Conservation (phyloP, 2,888 invertebrate species). For the Dynastes maya region DNA sequence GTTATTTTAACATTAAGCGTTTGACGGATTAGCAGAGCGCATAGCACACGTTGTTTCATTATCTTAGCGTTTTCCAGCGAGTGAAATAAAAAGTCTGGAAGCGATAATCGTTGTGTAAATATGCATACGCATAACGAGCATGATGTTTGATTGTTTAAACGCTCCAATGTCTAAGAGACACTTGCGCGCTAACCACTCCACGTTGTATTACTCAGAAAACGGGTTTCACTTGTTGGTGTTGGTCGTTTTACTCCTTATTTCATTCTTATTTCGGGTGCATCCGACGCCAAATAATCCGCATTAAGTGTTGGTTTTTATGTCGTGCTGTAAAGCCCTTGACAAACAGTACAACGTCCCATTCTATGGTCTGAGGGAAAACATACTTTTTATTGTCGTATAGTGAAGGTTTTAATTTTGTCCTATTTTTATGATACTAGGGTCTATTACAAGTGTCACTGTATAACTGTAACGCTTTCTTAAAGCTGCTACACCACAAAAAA, state of each 20-base stretch:
- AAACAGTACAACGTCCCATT: neutral
- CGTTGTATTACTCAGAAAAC: neutral
- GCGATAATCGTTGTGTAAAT: conserved; percentile 14
- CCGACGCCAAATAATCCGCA: conserved; percentile 7
- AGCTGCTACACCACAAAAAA: no score
- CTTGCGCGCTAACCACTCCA: neutral
- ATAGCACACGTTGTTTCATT: neutral
- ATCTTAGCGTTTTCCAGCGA: neutral
- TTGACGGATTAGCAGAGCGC: conserved; percentile 1
- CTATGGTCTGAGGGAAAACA: neutral
- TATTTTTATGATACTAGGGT: neutral
- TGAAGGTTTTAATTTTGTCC: neutral
- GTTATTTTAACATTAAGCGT: neutral
- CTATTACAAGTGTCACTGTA: no score
- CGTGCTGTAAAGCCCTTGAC: neutral
- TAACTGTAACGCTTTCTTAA: no score
- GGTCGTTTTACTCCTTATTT: neutral
- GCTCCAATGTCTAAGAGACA: neutral
- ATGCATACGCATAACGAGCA: neutral
- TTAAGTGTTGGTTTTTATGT: conserved; percentile 9
- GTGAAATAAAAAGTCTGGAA: neutral
- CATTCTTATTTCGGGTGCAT: neutral
- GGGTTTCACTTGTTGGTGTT: neutral
- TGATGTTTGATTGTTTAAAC: conserved; percentile 6
- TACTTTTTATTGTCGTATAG: neutral